phyloP scores from a whole-genome alignment of 2,888 invertebrate species.

The Selenia dentaria region DNA sequence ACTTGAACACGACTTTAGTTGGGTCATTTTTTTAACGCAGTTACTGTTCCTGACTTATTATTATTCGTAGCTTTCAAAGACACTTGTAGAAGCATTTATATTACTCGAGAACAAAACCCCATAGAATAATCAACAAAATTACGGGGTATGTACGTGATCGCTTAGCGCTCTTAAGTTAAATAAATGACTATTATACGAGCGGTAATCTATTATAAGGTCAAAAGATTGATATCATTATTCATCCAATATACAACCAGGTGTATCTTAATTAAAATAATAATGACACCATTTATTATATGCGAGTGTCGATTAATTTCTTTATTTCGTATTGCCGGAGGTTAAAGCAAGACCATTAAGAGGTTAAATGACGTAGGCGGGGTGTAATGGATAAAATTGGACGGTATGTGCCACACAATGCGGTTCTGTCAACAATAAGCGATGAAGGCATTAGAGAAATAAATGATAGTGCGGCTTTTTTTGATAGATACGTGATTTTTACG shows the following conservation, averaged over 20 bases:
- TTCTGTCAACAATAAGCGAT: slow-evolving; percentile 49
- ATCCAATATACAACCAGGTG: slow-evolving; percentile 33
- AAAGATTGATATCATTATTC: slow-evolving; percentile 36
- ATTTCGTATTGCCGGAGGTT: slow-evolving; percentile 37
- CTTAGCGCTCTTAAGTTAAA: slow-evolving; percentile 16
- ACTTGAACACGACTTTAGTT: no score
- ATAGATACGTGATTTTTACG: neutral
- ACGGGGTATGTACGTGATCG: slow-evolving; percentile 1
- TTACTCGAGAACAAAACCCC: no score
- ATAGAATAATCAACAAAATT: no score
- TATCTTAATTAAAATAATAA: slow-evolving; percentile 47
- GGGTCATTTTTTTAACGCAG: no score
- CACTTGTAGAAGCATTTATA: no score
- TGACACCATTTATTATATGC: slow-evolving; percentile 41
- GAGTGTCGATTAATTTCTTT: slow-evolving; percentile 46
- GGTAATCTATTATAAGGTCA: slow-evolving; percentile 35
- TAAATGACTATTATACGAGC: slow-evolving; percentile 27
- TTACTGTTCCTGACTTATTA: no score
- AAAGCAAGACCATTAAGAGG: slow-evolving; percentile 11
- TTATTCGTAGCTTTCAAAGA: no score
- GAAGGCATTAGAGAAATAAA: slow-evolving; percentile 51
- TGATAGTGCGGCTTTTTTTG: slow-evolving; percentile 32
- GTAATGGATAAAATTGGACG: slow-evolving; percentile 23
- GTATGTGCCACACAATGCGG: slow-evolving; percentile 42
- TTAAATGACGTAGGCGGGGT: slow-evolving; percentile 21